A percentile compares a stretch with the other conserved stretches of the same genome.
phyloP scores from a whole-genome alignment of 2,888 invertebrate species.

The Podabrus alpinus region DNA sequence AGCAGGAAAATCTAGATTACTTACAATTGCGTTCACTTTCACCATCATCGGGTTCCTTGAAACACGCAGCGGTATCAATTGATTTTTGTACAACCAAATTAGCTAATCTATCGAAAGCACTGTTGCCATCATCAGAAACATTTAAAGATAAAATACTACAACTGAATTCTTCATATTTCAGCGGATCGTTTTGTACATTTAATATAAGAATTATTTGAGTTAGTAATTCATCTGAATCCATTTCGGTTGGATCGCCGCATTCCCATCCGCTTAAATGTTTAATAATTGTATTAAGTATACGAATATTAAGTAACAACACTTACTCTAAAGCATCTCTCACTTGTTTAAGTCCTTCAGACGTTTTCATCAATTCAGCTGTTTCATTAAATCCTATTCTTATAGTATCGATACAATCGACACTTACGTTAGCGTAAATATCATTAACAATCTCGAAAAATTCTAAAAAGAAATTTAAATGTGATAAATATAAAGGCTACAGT shows the following conservation, averaged over 20 bases:
- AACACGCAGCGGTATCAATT: neutral
- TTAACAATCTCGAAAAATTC: constrained; percentile 14
- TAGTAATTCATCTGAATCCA: constrained; percentile 5
- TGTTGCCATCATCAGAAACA: neutral
- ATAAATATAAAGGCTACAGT: neutral
- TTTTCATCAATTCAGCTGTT: constrained; percentile 5
- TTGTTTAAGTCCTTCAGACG: constrained; percentile 1
- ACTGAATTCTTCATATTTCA: constrained; percentile 8
- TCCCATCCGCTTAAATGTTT: neutral
- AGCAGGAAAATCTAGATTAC: neutral
- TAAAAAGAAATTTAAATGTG: neutral
- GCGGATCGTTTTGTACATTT: constrained; percentile 10
- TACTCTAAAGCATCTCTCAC: constrained; percentile 18
- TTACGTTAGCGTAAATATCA: constrained; percentile 20
- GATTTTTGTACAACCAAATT: constrained; percentile 12
- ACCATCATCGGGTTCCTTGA: neutral
- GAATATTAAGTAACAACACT: neutral
- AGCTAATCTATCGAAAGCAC: constrained; percentile 8
- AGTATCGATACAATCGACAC: constrained; percentile 9
- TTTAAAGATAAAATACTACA: constrained; percentile 12
- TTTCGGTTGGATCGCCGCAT: constrained; percentile 6
- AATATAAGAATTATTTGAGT: neutral
- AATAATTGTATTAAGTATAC: neutral
- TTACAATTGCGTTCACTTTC: neutral
- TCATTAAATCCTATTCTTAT: constrained; percentile 10